Evolutionary conservation across 1,140 invertebrate species (phyloP), one percentile per base, ranked within the genome.

Genomic region (Pseudomyrmex pallidus): DNA sequence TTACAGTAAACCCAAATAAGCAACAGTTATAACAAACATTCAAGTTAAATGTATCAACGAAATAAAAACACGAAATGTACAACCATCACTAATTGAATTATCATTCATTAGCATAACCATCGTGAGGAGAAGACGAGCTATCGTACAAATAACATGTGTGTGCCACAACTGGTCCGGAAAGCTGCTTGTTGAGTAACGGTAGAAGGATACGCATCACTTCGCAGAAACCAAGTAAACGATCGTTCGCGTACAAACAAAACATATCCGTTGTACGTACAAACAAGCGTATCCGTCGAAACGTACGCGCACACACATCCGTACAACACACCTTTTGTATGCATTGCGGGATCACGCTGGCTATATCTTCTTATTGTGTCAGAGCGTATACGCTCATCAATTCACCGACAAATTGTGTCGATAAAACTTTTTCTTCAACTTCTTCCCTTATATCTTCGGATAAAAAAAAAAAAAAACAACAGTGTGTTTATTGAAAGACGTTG

Each of bases 201-300:
- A 22, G 64, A 85, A 85, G 56, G 56, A 74, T 50, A 17, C 50
- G 25, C 20, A 20, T n/a, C 44, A 56, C 25, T 73, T 82, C 9
- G 20, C 10, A 54, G 10, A 22, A 48, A 17, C 8, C 10, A 35
- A 48, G 54, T 48, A 62, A 17, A 64, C 48, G 66, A 85, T 46
- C 64, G 44, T 0, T 13, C n/a, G 9, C 20, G 56, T 13, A 12
- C 20, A 57, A 76, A 54, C 59, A 35, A 62, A 56, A 57, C 35
- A 35, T 35, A 35, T 35, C 35, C 35, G 35, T 35, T 5, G 35
- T 35, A 35, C 17, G 56, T 54, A 63, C 74, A 72, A 84, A 72
- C 63, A 82, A 20, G 35, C 35, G 0, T 35, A 17, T 73, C 66
- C 15, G 25, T 56, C 46, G 20, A 70, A 35, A 78, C 62, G 63